Evolutionary conservation across 2,113 vertebrate species (phyloP), one percentile per base, ranked within the genome.

Genomic region (Blennius ocellaris): DNA sequence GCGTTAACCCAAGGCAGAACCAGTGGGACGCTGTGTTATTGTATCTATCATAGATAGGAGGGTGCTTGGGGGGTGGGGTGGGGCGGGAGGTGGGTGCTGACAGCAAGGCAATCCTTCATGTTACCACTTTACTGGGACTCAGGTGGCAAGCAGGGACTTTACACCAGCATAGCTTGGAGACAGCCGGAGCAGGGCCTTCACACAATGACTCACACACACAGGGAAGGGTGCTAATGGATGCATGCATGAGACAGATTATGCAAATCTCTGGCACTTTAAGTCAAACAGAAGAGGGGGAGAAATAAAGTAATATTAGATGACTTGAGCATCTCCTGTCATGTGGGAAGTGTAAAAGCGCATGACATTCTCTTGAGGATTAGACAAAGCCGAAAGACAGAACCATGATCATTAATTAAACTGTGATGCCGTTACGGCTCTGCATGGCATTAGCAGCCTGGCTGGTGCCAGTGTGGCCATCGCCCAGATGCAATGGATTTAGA

Each of bases 391-490:
- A 75, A 83, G 65, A 85, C 77, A 66, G 74, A 81, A 40, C 12
- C 68, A 8, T 75, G 62, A 70, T 79, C 77, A 73, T 88, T 80
- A 80, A 87, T 88, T 85, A 77, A 79, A 77, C 16, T 45, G 81
- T 56, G 69, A 72, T 65, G 73, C 55, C 6, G 65, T 71, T 49
- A 38, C 41, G 72, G 78, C 83, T 11, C 56, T 44, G 76, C 79
- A 45, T 83, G 52, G 1, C 66, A 73, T 84, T 81, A 73, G 50
- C 80, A 60, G 66, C 49, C 62, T 45, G 73, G 43, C 47, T 82
- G 73, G 17, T 76, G 80, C 73, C 70, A 63, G 76, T 55, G 70
- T 66, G 81, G 70, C 86, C 64, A 14, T 21, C 72, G 82, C 68
- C 47, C 73, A 79, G 75, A 75, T 68, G 73, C 70, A 69, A 7